phyloP scores from a whole-genome alignment of 2,888 invertebrate genomes.

The Pheosia gnoma region DNA sequence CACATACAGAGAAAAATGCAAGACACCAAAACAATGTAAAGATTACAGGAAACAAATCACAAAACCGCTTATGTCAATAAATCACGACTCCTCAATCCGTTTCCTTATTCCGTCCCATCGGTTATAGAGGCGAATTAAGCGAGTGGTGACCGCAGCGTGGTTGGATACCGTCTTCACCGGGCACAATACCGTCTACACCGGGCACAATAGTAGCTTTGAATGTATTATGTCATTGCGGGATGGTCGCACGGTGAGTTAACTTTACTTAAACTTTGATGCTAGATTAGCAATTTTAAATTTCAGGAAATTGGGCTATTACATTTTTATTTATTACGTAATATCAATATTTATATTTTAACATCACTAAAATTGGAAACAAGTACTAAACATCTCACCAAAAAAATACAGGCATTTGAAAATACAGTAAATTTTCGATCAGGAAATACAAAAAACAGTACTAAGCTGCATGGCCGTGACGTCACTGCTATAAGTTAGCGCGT shows the following conservation, averaged over 20 bases:
- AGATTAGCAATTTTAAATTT: not conserved
- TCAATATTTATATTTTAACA: too few species aligned
- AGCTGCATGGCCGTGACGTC: too few species aligned
- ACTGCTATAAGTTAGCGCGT: too few species aligned
- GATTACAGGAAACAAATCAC: conserved; percentile 20
- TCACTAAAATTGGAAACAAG: too few species aligned
- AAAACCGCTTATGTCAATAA: conserved; percentile 60
- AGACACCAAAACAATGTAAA: not conserved
- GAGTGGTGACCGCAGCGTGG: conserved; percentile 62
- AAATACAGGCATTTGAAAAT: too few species aligned
- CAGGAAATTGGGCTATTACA: too few species aligned
- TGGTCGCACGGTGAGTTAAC: conserved; percentile 28
- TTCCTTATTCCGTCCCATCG: conserved; percentile 68
- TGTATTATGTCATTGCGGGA: conserved; percentile 63
- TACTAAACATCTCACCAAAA: too few species aligned
- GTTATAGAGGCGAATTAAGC: conserved; percentile 57
- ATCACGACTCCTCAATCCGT: conserved; percentile 53
- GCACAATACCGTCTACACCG: conserved; percentile 51
- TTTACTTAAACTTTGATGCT: conserved; percentile 17
- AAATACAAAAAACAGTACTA: too few species aligned
- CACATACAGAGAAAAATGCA: too few species aligned
- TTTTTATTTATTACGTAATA: not conserved
- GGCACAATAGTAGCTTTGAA: conserved; percentile 60
- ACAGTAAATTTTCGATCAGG: too few species aligned
- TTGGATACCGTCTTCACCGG: conserved; percentile 59